phyloP scores from a whole-genome alignment of 2,113 vertebrate genomes.

The Amphiprion percula region DNA sequence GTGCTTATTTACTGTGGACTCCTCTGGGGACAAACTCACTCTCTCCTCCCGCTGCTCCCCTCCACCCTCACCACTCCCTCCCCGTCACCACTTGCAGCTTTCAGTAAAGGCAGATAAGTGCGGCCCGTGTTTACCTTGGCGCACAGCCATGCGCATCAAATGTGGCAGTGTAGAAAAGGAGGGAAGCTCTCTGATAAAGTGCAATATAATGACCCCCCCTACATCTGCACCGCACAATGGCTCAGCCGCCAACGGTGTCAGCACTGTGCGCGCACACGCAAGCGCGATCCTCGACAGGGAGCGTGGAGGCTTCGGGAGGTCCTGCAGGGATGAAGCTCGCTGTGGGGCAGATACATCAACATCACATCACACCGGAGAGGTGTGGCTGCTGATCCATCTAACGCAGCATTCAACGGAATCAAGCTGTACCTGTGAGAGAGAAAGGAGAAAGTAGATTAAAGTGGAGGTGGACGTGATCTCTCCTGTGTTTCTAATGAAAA shows the following conservation, averaged over 20 bases:
- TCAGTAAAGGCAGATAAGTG: conserved; percentile 71
- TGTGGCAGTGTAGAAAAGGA: conserved; percentile 56
- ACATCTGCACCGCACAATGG: conserved; percentile 18
- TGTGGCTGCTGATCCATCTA: conserved; percentile 61
- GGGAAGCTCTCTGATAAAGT: conserved; percentile 67
- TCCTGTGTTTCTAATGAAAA: conserved; percentile 53
- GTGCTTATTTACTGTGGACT: conserved; percentile 63
- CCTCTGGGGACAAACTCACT: conserved; percentile 51
- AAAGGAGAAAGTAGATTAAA: not conserved
- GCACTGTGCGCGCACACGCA: not conserved
- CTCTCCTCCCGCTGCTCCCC: conserved; percentile 16
- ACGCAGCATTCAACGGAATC: conserved; percentile 31
- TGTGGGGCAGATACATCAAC: conserved; percentile 62
- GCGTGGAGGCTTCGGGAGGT: conserved; percentile 3
- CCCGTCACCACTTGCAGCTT: conserved; percentile 58
- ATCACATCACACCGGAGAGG: conserved; percentile 61
- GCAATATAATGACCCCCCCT: conserved; percentile 55
- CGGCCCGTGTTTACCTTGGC: conserved; percentile 74
- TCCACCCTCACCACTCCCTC: not conserved
- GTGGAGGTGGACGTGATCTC: not conserved
- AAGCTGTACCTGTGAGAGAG: conserved; percentile 10
- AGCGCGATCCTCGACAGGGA: conserved; percentile 6
- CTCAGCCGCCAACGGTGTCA: not conserved
- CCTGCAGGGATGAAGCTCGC: conserved; percentile 39
- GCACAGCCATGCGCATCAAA: conserved; percentile 73